phyloP scores from a whole-genome alignment of 2,888 invertebrate species.

The Sphinx pinastri region DNA sequence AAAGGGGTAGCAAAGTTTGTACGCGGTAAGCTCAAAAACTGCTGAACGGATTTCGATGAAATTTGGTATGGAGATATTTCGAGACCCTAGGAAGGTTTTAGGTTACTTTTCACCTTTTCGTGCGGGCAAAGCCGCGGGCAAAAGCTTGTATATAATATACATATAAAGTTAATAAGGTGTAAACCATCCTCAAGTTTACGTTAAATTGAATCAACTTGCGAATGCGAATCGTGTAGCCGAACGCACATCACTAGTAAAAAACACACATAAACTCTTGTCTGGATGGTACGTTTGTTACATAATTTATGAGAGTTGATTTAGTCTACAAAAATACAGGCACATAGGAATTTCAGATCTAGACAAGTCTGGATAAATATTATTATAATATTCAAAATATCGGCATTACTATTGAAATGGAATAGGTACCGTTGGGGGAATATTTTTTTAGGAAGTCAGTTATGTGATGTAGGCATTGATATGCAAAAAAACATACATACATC shows the following conservation, averaged over 20 bases:
- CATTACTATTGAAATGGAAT: not conserved
- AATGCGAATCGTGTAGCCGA: conserved; percentile 13
- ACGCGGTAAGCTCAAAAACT: no score
- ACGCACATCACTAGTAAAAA: conserved; percentile 19
- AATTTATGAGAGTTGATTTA: conserved; percentile 24
- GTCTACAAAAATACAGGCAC: conserved; percentile 22
- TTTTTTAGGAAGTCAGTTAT: not conserved
- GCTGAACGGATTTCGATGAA: no score
- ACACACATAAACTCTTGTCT: conserved; percentile 16
- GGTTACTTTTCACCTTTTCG: no score
- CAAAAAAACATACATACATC: no score
- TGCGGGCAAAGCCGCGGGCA: no score
- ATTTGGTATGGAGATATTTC: no score
- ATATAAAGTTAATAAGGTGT: no score
- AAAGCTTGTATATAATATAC: no score
- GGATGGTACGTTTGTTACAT: conserved; percentile 20
- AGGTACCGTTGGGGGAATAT: not conserved
- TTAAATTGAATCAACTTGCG: not conserved
- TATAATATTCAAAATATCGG: conserved; percentile 4
- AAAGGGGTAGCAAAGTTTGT: no score
- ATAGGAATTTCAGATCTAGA: conserved; percentile 7
- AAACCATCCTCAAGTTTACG: no score
- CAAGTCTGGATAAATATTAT: conserved; percentile 20
- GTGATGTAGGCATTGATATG: not conserved
- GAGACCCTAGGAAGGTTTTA: no score